Evolutionary conservation across 1,140 invertebrate genomes (phyloP).

Genomic region (Artemia franciscana): DNA sequence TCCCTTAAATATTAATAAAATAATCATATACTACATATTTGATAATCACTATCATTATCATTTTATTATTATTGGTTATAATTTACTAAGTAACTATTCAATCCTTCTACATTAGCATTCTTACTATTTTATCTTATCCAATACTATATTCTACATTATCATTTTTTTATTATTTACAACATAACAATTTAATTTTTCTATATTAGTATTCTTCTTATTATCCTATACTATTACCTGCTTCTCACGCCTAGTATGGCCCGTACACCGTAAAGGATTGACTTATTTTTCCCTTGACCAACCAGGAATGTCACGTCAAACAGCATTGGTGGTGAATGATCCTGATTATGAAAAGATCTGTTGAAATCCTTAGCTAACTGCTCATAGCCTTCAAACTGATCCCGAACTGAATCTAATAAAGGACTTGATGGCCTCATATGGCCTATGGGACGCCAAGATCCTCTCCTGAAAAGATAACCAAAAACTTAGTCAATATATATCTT

Average conservation of each 20-base stretch:
- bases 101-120: too few relatives aligned
- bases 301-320: conserved; percentile 76
- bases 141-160: too few relatives aligned
- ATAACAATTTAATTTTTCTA: too few relatives aligned
- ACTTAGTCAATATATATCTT: too few relatives aligned
- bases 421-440: conserved; percentile 78
- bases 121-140: too few relatives aligned
- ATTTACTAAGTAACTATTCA: too few relatives aligned
- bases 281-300: conserved; percentile 70
- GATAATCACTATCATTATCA: too few relatives aligned
- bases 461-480: conserved; percentile 20
- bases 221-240: conserved; percentile 34
- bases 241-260: conserved; percentile 70
- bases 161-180: neutral
- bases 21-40: too few relatives aligned
- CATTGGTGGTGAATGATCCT: conserved; percentile 30
- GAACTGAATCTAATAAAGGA: conserved; percentile 66
- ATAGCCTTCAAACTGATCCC: conserved; percentile 68
- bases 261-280: conserved; percentile 66
- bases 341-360: conserved; percentile 58
- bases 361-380: conserved; percentile 83
- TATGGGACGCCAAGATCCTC: conserved; percentile 77
- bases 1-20: too few relatives aligned
- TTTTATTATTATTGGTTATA: too few relatives aligned
- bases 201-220: too few relatives aligned